Evolutionary conservation across 1,140 invertebrate genomes (phyloP).

Genomic region (Drosophila ogumai): DNA sequence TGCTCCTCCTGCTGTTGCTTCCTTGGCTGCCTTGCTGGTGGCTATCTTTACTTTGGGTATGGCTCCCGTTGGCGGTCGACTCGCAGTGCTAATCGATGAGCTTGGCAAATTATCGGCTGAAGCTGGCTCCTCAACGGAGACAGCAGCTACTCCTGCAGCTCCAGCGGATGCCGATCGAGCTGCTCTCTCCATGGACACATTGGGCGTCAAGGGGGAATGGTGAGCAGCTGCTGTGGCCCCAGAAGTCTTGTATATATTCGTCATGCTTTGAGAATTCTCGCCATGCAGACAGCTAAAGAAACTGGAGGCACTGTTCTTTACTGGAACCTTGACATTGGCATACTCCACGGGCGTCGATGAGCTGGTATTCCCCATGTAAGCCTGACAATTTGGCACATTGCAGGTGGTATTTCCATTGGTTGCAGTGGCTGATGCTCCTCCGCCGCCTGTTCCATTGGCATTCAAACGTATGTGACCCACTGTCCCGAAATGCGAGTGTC

Average conservation of each 20-base stretch:
- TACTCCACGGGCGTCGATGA: conserved; percentile 45
- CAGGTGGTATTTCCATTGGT: conserved; percentile 27
- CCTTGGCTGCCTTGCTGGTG: conserved; percentile 56
- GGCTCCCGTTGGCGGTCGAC: conserved; percentile 67
- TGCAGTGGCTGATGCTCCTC: not conserved
- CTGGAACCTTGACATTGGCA: conserved; percentile 65
- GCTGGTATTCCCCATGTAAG: conserved; percentile 40
- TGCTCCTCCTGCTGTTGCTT: conserved; percentile 11
- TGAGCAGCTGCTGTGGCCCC: conserved; percentile 40
- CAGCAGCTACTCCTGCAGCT: conserved; percentile 29
- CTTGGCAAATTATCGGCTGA: conserved; percentile 35
- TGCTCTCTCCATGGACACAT: conserved; percentile 72
- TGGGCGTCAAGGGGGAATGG: conserved; percentile 58
- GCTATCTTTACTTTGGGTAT: conserved; percentile 76
- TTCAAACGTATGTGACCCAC: conserved; percentile 83
- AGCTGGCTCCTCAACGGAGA: conserved; percentile 34
- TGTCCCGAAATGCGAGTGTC: conserved; percentile 83
- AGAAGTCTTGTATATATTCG: conserved; percentile 79
- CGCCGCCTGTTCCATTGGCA: conserved; percentile 44
- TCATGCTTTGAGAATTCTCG: conserved; percentile 85
- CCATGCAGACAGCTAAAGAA: conserved; percentile 84
- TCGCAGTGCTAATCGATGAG: conserved; percentile 17
- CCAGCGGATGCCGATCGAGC: conserved; percentile 71
- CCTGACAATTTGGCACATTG: conserved; percentile 68
- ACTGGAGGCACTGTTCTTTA: conserved; percentile 80